Percentiles rank a stretch among this genome's conserved stretches.
These are phyloP conservation scores for Torymus auratus DNA, from an alignment of 2,888 invertebrate species.

Conservation along the genomic window DNA sequence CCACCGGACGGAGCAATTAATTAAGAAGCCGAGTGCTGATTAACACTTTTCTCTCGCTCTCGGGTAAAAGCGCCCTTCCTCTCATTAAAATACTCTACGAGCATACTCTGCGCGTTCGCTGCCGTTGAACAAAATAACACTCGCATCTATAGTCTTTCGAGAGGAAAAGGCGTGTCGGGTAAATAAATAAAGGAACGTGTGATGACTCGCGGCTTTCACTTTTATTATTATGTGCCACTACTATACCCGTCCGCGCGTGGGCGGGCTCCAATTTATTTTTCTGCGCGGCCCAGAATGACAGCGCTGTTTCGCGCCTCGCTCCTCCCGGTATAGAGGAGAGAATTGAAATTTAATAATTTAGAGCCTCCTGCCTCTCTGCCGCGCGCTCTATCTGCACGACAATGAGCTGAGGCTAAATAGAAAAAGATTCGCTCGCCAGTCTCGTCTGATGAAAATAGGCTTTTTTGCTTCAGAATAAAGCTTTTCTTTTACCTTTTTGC, in stretches of 20 bases:
- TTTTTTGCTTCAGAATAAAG: neutral
- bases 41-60: conserved; percentile 45
- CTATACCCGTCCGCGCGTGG: too few relatives aligned
- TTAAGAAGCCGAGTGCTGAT: conserved; percentile 47
- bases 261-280: too few relatives aligned
- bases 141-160: neutral
- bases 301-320: neutral
- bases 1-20: conserved; percentile 42
- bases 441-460: conserved; percentile 22
- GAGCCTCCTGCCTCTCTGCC: neutral
- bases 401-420: conserved; percentile 21
- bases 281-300: neutral
- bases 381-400: neutral
- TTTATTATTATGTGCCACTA: conserved; percentile 2
- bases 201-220: neutral
- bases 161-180: neutral
- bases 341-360: conserved; percentile 51
- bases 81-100: conserved; percentile 33
- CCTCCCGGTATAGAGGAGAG: neutral
- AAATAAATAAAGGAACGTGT: conserved; percentile 10
- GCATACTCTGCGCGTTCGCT: neutral
- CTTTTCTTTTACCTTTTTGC: too few relatives aligned
- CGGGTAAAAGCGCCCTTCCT: conserved; percentile 28
- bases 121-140: neutral
- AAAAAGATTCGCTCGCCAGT: conserved; percentile 12